Evolutionary conservation across 2,888 invertebrate genomes (phyloP).

Genomic region (Diarsia mendica): DNA sequence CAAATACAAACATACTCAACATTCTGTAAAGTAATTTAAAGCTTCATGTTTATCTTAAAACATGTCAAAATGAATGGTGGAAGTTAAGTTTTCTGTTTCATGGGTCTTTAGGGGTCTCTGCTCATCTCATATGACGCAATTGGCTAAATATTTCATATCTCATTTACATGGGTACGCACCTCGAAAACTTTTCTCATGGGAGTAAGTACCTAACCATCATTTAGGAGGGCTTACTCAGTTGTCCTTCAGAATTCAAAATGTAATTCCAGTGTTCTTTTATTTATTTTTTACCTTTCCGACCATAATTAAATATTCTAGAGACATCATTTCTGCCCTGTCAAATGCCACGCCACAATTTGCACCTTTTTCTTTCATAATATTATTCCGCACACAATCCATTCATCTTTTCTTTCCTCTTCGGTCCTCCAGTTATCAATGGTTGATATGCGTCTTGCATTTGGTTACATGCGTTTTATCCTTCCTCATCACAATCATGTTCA

Average conservation of each 20-base stretch:
- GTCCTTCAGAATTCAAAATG: background rate
- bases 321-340: background rate
- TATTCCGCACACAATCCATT: background rate
- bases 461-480: background rate
- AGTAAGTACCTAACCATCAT: background rate
- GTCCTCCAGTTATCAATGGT: background rate
- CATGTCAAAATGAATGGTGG: background rate
- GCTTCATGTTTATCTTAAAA: background rate
- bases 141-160: slow-evolving; percentile 39
- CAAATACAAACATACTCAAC: background rate
- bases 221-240: background rate
- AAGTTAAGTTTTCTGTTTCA: slow-evolving; percentile 17
- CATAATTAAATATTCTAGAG: background rate
- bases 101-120: slow-evolving; percentile 14
- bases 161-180: slow-evolving; percentile 36
- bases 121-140: background rate
- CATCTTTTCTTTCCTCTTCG: background rate
- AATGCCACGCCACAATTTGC: background rate
- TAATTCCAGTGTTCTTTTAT: background rate
- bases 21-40: background rate
- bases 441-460: background rate
- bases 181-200: background rate
- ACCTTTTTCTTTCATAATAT: background rate
- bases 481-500: background rate
- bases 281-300: background rate